Evolutionary conservation across 1,140 invertebrate genomes (phyloP).

Genomic region (Trachymyrmex cornetzi): DNA sequence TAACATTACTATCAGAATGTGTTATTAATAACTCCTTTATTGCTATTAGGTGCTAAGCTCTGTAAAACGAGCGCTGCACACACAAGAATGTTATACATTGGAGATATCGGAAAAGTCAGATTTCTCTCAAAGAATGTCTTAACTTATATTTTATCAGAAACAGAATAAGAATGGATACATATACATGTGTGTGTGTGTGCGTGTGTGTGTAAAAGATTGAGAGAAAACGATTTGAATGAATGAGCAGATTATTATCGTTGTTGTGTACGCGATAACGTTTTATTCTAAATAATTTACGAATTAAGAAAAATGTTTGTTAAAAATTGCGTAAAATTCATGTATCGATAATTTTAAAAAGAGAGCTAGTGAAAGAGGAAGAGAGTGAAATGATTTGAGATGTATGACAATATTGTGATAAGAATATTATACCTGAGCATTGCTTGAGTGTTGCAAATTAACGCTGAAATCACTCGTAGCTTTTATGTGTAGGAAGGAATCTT

Average conservation of each 20-base stretch:
- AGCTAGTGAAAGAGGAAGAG: slow-evolving; percentile 18
- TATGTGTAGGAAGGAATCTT: slow-evolving; percentile 52
- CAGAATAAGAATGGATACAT: neutral
- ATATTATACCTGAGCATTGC: slow-evolving; percentile 71
- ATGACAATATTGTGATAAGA: slow-evolving; percentile 79
- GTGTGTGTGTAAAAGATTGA: slow-evolving; percentile 9
- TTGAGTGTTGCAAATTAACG: slow-evolving; percentile 66
- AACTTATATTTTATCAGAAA: slow-evolving; percentile 61
- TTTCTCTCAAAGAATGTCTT: slow-evolving; percentile 44
- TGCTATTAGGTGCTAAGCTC: slow-evolving; percentile 23
- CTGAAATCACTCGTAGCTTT: slow-evolving; percentile 50
- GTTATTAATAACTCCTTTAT: slow-evolving; percentile 24
- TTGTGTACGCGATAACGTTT: slow-evolving; percentile 34
- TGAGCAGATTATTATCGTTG: slow-evolving; percentile 46
- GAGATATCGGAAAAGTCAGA: neutral
- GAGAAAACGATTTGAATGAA: slow-evolving; percentile 11
- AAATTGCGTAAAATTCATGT: slow-evolving; percentile 51
- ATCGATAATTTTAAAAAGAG: slow-evolving; percentile 32
- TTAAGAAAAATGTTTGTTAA: slow-evolving; percentile 65
- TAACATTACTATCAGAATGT: slow-evolving; percentile 28
- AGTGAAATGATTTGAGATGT: slow-evolving; percentile 62
- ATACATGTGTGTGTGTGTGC: neutral
- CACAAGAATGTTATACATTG: slow-evolving; percentile 34
- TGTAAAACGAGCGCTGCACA: neutral
- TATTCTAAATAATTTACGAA: slow-evolving; percentile 61